Percentiles rank a stretch among this genome's conserved stretches.
These are phyloP conservation scores for Lycocerus yunnanus DNA, from an alignment of 2,888 invertebrate genomes.

Conservation along the genomic window DNA sequence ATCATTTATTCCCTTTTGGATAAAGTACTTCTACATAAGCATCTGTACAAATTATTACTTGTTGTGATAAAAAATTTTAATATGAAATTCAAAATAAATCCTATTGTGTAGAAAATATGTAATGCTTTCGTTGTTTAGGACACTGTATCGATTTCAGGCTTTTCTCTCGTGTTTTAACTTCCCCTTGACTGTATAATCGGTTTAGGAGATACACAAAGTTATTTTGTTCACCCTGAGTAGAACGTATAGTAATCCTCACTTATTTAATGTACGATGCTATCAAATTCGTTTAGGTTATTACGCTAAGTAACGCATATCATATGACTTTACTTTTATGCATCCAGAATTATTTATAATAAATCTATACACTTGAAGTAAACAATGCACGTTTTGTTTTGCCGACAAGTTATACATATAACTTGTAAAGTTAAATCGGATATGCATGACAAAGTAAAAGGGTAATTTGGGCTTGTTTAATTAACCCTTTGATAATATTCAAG, in stretches of 20 bases:
- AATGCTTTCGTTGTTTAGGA: background rate
- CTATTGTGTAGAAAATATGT: background rate
- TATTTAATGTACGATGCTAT: conserved; percentile 3
- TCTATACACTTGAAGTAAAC: background rate
- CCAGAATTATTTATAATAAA: background rate
- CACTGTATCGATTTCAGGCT: conserved; percentile 13
- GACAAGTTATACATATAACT: background rate
- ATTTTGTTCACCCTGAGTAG: conserved; percentile 4
- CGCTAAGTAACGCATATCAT: background rate
- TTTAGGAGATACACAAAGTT: conserved; percentile 21
- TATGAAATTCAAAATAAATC: background rate
- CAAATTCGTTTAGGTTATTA: conserved; percentile 3
- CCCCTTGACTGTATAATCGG: conserved; percentile 21
- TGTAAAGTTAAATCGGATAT: background rate
- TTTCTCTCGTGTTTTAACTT: conserved; percentile 16
- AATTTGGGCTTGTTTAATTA: conserved; percentile 21
- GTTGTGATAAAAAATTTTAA: background rate
- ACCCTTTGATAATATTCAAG: conserved; percentile 27
- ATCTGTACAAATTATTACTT: background rate
- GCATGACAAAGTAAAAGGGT: conserved; percentile 13
- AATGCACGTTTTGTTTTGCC: background rate
- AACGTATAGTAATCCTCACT: conserved; percentile 23
- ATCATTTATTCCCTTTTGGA: conserved; percentile 25
- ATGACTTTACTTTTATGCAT: background rate
- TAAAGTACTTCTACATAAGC: conserved; percentile 1